A percentile compares a stretch with the other conserved stretches of the same genome.
Conservation (phyloP, 2,113 vertebrate species). For the Athene noctua region DNA sequence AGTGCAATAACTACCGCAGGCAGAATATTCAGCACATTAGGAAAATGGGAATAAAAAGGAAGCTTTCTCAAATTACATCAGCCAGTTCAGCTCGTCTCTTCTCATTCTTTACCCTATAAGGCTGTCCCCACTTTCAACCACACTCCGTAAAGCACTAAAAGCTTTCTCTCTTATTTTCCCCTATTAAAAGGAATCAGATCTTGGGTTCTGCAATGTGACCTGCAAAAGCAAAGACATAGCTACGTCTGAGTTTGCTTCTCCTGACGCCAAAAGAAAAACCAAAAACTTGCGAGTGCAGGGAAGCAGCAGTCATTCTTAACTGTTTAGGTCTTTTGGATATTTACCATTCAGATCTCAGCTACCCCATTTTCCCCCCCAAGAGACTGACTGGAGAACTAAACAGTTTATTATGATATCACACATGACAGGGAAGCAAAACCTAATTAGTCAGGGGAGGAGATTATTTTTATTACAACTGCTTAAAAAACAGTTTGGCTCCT, state of each 20-base stretch:
- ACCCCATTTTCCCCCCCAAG: background rate
- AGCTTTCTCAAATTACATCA: conserved; percentile 33
- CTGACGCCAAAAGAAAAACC: background rate
- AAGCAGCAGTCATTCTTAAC: background rate
- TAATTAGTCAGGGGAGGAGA: conserved; percentile 6
- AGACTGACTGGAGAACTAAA: background rate
- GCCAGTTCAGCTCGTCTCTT: background rate
- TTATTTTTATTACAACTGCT: conserved; percentile 8
- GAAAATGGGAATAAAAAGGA: background rate
- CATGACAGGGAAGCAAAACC: conserved; percentile 19
- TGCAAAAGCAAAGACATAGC: background rate
- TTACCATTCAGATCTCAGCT: background rate
- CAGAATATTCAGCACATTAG: background rate
- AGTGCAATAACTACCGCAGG: background rate
- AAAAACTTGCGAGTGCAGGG: background rate
- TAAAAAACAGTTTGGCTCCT: background rate
- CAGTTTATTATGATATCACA: conserved; percentile 16
- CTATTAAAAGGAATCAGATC: background rate
- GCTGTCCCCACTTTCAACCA: background rate
- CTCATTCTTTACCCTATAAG: conserved; percentile 69
- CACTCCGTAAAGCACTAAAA: background rate
- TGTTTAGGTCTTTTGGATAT: background rate
- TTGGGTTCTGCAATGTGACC: background rate
- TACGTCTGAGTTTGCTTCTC: background rate
- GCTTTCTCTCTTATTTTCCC: background rate